These are phyloP conservation scores for Sminthopsis crassicaudata DNA, from an alignment of 2,113 vertebrate genomes.

Conservation along the genomic window DNA sequence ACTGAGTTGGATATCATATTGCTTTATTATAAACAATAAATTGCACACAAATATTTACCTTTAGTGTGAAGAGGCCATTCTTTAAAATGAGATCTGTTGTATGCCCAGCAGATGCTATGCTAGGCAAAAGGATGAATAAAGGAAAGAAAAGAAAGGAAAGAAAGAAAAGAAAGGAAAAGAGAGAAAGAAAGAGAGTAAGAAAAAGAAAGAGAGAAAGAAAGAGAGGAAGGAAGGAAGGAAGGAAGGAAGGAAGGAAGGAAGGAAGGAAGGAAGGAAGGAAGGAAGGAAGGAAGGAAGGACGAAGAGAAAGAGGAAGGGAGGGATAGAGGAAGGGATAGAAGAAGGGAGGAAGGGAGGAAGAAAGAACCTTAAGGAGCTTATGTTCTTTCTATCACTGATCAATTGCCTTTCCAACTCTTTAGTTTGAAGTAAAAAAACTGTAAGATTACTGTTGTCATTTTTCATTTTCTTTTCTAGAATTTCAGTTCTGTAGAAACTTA, in stretches of 20 bases:
- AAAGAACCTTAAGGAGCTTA: neutral
- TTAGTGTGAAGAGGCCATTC: constrained; percentile 7
- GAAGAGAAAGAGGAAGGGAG: neutral
- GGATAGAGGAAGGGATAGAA: neutral
- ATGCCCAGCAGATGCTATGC: neutral
- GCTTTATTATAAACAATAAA: constrained; percentile 26
- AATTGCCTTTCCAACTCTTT: neutral
- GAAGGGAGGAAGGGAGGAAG: neutral
- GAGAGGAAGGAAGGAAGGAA: no score
- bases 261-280: no score
- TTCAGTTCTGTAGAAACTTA: constrained; percentile 19
- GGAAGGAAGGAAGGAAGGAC: no score
- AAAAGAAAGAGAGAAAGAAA: no score
- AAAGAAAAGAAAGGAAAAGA: no score
- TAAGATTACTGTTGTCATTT: constrained; percentile 1
- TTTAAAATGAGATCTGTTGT: constrained; percentile 27
- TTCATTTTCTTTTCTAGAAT: constrained; percentile 20
- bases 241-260: no score
- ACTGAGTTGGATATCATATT: neutral
- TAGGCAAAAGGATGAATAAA: neutral
- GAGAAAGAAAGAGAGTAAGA: no score
- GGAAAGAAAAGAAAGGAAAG: no score
- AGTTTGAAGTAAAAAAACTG: neutral
- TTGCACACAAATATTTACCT: constrained; percentile 41
- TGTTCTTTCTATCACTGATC: neutral